Evolutionary conservation across 2,888 invertebrate species (phyloP), one percentile per base, ranked within the genome.

Genomic region (Brassicogethes aeneus): DNA sequence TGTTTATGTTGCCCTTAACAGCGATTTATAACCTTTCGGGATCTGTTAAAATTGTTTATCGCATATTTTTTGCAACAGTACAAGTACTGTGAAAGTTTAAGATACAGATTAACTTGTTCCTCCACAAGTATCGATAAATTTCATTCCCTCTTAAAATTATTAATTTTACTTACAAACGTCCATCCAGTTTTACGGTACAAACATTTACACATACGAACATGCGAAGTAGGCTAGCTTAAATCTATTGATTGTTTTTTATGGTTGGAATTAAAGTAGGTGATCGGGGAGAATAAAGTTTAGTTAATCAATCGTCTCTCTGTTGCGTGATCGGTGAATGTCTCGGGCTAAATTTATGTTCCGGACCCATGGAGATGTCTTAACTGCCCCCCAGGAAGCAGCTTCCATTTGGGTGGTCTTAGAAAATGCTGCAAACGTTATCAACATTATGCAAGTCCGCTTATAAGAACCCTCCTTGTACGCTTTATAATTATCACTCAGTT

Each of bases 381-480:
- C 55, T 60, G 62, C 64, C 65, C 62, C 65, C 65, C 65, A 63
- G 65, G 62, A 64, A 60, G 62, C 64, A 53, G 56, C 57, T 54
- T 54, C 57, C 54, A 58, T 60, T 59, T 60, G 59, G 60, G 60
- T 60, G 60, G 60, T 60, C 60, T 57, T 56, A 55, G 56, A 57
- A 51, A 49, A 14, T 10, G 47, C 46, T 53, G 57, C 56, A 55
- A 57, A 57, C 54, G 51, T 56, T 57, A 57, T 57, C 58, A 53
- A 60, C 52, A 59, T 60, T 60, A 60, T 58, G 57, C 60, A 55
- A 59, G 59, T 52, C 55, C 51, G 48, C 45, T 52, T 7, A n/a
- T n/a, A n/a, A n/a, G n/a, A n/a, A n/a, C n/a, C n/a, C n/a, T n/a
- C n/a, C n/a, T n/a, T n/a, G 49, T 45, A 48, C 48, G 54, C 53